Evolutionary conservation across 2,797 vertebrate species (phyloP), one percentile per base, ranked within the genome.

Genomic region (Nasua narica): DNA sequence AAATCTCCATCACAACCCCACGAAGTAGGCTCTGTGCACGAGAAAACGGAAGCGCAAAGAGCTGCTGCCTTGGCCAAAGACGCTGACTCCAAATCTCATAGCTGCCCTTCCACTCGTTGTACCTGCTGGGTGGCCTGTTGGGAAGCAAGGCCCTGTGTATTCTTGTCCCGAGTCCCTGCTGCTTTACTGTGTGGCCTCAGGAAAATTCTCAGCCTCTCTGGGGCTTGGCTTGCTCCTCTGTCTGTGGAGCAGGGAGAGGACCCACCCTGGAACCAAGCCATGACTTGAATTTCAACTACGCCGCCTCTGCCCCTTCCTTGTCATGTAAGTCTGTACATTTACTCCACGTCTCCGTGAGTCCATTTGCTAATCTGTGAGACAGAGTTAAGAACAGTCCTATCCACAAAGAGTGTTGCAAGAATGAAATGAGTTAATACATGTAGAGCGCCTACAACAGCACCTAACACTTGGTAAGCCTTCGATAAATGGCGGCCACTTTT

Each of bases 151-250:
- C 25, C 67, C 40, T 54, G 2, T 18, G 37, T 58, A 5, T 19
- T 35, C 79, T 52, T 46, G 21, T 56, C 56, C 70, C 14, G 16
- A 67, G n/a, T 43, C 52, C 46, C 83, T 6, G 9, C 70, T 65
- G 6, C 79, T 88, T 52, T 95, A 29, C 40, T 92, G 54, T 54
- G 81, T 85, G 89, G 67, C 32, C 18, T 74, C 37, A 25, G n/a
- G 74, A 46, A 91, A 48, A 32, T 27, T 23, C 87, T 78, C 35
- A 78, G 79, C 92, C 52, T 90, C 79, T 78, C 87, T 87, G 56
- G 40, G 46, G 35, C 46, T 70, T n/a, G 6, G 54, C 14, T 43
- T 27, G 46, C 32, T 70, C 27, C 8, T 65, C 50, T 70, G 1
- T 65, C 29, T 13, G 2, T 43, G 62, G 16, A 81, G 7, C 37